phyloP scores from a whole-genome alignment of 2,113 vertebrate species.

The Hylia prasina region DNA sequence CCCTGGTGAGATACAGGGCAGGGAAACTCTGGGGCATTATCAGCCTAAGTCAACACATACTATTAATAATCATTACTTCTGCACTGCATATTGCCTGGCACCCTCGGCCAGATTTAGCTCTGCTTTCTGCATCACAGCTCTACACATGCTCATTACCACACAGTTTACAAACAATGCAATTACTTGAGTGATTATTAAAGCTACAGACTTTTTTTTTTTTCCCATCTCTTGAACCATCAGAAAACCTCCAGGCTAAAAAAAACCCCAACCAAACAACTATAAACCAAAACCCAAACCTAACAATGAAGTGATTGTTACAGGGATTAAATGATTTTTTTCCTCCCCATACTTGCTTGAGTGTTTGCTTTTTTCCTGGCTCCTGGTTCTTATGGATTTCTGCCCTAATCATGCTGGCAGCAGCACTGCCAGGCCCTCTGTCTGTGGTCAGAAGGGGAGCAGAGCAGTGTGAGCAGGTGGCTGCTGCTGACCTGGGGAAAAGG shows the following conservation, averaged over 20 bases:
- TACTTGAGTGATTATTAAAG: neutral
- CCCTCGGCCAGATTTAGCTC: neutral
- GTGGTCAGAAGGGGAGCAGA: neutral
- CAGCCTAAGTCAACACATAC: conserved; percentile 28
- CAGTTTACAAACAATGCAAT: neutral
- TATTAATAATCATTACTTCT: conserved; percentile 7
- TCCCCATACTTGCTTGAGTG: neutral
- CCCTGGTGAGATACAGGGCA: neutral
- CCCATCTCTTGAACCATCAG: neutral
- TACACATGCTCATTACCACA: neutral
- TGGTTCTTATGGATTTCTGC: neutral
- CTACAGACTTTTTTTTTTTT: neutral
- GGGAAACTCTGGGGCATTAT: neutral
- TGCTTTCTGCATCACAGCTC: neutral
- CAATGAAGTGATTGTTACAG: neutral
- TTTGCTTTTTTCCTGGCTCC: neutral
- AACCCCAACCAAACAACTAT: neutral
- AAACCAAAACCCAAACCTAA: neutral
- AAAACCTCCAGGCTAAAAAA: neutral
- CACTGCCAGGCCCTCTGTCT: neutral
- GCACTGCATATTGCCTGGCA: neutral
- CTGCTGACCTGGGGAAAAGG: neutral
- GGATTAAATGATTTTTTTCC: neutral
- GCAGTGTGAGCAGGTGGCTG: neutral
- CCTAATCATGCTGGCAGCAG: neutral